Base-by-base conservation (phyloP, 2,113 vertebrate species). In the Cygnus buccinator region DNA sequence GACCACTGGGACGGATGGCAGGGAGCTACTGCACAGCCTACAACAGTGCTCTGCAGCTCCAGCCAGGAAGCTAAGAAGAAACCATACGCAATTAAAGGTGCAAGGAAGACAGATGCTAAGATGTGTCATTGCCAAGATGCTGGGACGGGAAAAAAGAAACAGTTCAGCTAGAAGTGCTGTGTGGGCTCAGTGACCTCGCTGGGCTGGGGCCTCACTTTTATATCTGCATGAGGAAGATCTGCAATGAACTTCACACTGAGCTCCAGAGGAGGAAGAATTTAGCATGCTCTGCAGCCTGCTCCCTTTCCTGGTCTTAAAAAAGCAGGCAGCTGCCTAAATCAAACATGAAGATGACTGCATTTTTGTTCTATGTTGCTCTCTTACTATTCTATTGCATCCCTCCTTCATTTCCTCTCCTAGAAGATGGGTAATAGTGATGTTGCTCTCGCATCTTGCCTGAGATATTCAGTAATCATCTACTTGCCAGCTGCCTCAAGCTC, bases 261-360 rank as follows among this genome's bases (percentile, higher is more conserved):
- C 13, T 48, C 46, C 59, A 22, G 71, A 78, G 73, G 84, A 90
- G 68, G 65, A 50, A 54, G 33, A 66, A 93, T 85, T 82, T 41
- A 55, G 43, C 48, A 61, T 55, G 22, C 70, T 65, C 74, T 87
- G 54, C 20, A 86, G 52, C 59, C 75, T 8, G 2, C 54, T 86
- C 44, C 63, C 18, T 68, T 83, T 79, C 71, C 52, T 63, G 54
- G 31, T 52, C 90, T 85, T 91, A 52, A 72, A 89, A 86, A 59
- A 75, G n/a, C 31, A 81, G 43, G 62, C 89, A 88, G 78, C 82
- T 91, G 84, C 78, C 82, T 82, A 26, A 91, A 87, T 23, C 71
- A 68, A 87, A 39, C 50, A 88, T 52, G 72, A 79, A 76, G 66
- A 39, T 0, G 1, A 31, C 43, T 52, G 78, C 3, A 25, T 31